A percentile compares a stretch with the other conserved stretches of the same genome.
Conservation (phyloP, 1,140 invertebrate genomes). For the Limonius californicus region DNA sequence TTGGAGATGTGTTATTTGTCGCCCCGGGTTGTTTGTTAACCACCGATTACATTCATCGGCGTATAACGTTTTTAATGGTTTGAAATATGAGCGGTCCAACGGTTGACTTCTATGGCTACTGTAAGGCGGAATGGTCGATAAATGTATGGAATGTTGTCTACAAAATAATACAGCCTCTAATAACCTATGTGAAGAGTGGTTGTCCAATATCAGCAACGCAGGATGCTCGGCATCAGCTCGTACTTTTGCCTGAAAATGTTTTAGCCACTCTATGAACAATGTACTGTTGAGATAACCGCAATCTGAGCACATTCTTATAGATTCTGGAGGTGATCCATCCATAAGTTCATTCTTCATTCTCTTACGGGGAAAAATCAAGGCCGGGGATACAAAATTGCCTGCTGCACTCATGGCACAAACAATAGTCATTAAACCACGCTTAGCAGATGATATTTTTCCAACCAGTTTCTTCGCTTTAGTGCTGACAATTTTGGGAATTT, state of each 20-base stretch:
- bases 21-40: conserved; percentile 23
- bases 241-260: background rate
- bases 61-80: conserved; percentile 5
- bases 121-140: background rate
- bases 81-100: conserved; percentile 5
- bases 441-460: background rate
- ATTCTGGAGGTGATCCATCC: background rate
- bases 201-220: background rate
- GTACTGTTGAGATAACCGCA: too few species aligned
- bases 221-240: background rate
- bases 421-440: background rate
- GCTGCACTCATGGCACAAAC: background rate
- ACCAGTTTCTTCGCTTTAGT: too few species aligned
- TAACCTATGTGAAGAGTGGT: conserved; percentile 10
- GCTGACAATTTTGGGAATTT: background rate
- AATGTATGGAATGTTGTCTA: background rate
- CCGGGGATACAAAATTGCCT: background rate
- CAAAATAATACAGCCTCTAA: conserved; percentile 10
- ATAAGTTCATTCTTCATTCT: background rate
- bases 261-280: too few species aligned
- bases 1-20: conserved; percentile 28
- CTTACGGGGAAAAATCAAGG: background rate
- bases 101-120: background rate
- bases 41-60: background rate
- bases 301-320: background rate